A percentile compares a stretch with the other conserved stretches of the same genome.
phyloP scores from a whole-genome alignment of 2,888 invertebrate species.

The Mesoligia furuncula region DNA sequence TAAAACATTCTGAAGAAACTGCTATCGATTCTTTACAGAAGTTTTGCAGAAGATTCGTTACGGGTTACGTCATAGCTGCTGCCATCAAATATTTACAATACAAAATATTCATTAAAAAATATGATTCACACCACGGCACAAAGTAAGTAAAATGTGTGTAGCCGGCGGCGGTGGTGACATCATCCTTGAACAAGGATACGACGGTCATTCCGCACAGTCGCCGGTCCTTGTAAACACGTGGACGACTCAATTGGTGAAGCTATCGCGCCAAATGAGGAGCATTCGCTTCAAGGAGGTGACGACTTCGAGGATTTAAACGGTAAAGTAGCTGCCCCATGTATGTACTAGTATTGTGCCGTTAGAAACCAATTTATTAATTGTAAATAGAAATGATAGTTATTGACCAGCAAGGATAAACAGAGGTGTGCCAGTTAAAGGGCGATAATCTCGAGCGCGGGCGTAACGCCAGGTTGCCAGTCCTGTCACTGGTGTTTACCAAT shows the following conservation, averaged over 20 bases:
- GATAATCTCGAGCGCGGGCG: slow-evolving; percentile 70
- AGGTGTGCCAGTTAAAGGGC: slow-evolving; percentile 75
- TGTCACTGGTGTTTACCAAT: slow-evolving; percentile 53
- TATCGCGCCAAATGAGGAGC: slow-evolving; percentile 35
- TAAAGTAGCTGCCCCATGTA: slow-evolving; percentile 12
- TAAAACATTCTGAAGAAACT: slow-evolving; percentile 63
- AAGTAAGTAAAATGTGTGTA: slow-evolving; percentile 67
- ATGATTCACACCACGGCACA: slow-evolving; percentile 65
- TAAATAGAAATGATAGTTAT: slow-evolving; percentile 44
- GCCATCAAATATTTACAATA: slow-evolving; percentile 62
- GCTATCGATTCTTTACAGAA: slow-evolving; percentile 25
- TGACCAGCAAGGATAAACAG: slow-evolving; percentile 70
- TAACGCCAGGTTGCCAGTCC: slow-evolving; percentile 42
- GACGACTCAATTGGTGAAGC: slow-evolving; percentile 34
- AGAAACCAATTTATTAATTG: slow-evolving; percentile 47
- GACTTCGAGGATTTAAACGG: slow-evolving; percentile 29
- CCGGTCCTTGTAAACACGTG: slow-evolving; percentile 43
- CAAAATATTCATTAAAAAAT: slow-evolving; percentile 58
- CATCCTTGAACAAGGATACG: slow-evolving; percentile 67
- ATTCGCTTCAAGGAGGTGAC: slow-evolving; percentile 17
- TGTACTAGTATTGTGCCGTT: slow-evolving; percentile 10
- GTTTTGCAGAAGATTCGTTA: slow-evolving; percentile 21
- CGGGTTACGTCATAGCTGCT: slow-evolving; percentile 30
- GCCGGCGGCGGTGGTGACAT: slow-evolving; percentile 67
- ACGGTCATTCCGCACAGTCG: slow-evolving; percentile 66